Percentiles rank a stretch among this genome's conserved stretches.
Conservation (phyloP, 2,888 invertebrate genomes). For the Scrobipalpa costella region DNA sequence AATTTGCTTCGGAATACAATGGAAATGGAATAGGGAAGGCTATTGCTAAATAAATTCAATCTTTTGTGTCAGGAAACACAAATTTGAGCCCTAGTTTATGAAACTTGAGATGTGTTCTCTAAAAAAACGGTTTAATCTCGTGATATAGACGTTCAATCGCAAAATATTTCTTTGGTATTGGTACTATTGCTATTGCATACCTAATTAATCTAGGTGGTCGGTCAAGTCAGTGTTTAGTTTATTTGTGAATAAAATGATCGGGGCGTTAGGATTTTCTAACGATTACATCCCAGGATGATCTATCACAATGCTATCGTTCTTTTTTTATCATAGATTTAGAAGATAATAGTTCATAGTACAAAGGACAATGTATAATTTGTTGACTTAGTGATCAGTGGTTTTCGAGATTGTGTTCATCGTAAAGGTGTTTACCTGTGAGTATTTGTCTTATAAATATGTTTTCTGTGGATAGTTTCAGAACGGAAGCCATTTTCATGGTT, state of each 20-base stretch:
- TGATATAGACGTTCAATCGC: not conserved
- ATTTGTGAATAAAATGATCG: slow-evolving; percentile 49
- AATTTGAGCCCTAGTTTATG: slow-evolving; percentile 17
- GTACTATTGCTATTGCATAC: slow-evolving; percentile 39
- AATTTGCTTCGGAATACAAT: slow-evolving; percentile 28
- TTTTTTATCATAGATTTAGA: slow-evolving; percentile 52
- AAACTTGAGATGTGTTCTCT: slow-evolving; percentile 9
- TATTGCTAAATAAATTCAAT: slow-evolving; percentile 41
- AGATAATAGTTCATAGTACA: slow-evolving; percentile 44
- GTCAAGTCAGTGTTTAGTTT: slow-evolving; percentile 44
- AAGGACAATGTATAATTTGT: slow-evolving; percentile 50
- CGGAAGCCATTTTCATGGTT: not conserved
- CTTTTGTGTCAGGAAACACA: slow-evolving; percentile 37
- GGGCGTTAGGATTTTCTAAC: slow-evolving; percentile 38
- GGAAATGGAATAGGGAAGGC: slow-evolving; percentile 32
- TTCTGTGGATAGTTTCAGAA: not conserved
- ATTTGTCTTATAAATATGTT: slow-evolving; percentile 20
- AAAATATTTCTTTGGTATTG: not conserved
- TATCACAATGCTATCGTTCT: slow-evolving; percentile 50
- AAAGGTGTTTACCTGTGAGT: slow-evolving; percentile 35
- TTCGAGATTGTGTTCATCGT: slow-evolving; percentile 32
- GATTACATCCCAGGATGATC: slow-evolving; percentile 39
- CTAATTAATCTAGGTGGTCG: slow-evolving; percentile 46
- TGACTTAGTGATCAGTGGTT: slow-evolving; percentile 41
- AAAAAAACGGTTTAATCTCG: not conserved